Evolutionary conservation across 2,797 vertebrate species (phyloP).

Genomic region (Helarctos malayanus): DNA sequence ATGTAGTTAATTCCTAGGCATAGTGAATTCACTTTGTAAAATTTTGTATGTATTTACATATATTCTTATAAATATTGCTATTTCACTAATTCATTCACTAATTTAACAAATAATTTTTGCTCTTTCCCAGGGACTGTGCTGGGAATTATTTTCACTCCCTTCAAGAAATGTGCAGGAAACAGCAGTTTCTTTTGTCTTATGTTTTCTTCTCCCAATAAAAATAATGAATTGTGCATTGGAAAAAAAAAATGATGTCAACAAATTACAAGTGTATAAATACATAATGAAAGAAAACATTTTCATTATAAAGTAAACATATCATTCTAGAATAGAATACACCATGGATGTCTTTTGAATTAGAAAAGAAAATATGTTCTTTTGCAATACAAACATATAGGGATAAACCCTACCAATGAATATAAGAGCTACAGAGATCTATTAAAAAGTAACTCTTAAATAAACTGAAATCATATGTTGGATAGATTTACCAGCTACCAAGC

Average conservation of each 20-base stretch:
- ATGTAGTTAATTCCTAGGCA: constrained; percentile 34
- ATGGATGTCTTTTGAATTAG: constrained; percentile 23
- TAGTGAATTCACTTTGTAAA: not conserved
- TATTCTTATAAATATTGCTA: not conserved
- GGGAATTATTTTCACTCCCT: not conserved
- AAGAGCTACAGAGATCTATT: constrained; percentile 4
- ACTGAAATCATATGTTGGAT: not conserved
- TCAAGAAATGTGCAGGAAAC: not conserved
- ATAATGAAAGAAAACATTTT: constrained; percentile 18
- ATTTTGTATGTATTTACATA: not conserved
- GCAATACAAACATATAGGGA: not conserved
- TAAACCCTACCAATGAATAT: constrained; percentile 2
- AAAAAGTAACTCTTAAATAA: constrained; percentile 24
- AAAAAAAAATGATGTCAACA: not conserved
- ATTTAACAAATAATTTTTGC: constrained; percentile 2
- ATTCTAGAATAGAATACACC: constrained; percentile 20
- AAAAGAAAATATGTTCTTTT: constrained; percentile 10
- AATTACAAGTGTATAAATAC: not conserved
- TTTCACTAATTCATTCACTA: not conserved
- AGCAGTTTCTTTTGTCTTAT: not conserved
- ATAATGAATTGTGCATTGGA: not conserved
- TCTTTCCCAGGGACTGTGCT: not conserved
- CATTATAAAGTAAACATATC: not conserved
- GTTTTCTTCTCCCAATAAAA: constrained; percentile 51
- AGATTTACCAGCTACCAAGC: constrained; percentile 12